These are phyloP conservation scores for Melospiza georgiana DNA, from an alignment of 2,113 vertebrate species.

Conservation along the genomic window DNA sequence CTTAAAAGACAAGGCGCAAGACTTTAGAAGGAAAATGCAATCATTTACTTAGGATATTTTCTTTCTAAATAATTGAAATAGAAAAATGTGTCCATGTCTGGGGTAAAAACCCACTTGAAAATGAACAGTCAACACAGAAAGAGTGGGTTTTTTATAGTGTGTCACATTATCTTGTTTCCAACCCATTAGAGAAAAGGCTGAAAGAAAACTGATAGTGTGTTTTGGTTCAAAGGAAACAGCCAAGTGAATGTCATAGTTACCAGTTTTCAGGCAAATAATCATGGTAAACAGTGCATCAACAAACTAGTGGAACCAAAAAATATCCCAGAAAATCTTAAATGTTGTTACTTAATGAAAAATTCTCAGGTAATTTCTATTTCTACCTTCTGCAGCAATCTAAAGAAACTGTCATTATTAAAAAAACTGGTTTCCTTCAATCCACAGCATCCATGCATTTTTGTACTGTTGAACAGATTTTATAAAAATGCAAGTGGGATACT, in stretches of 20 bases:
- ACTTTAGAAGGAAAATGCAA: neutral
- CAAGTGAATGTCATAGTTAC: neutral
- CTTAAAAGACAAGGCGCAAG: neutral
- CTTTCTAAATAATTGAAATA: neutral
- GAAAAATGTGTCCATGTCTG: neutral
- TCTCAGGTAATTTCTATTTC: neutral
- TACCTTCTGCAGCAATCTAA: neutral
- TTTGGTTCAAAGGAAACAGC: neutral
- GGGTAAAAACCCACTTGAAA: neutral
- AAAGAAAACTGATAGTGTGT: neutral
- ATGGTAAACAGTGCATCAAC: neutral
- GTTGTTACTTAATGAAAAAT: neutral
- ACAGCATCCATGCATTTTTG: neutral
- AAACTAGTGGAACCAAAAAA: neutral
- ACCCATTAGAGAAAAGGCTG: neutral
- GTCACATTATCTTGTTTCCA: neutral
- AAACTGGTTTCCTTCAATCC: neutral
- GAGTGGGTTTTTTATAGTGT: neutral
- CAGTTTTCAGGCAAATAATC: neutral
- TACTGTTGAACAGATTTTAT: neutral
- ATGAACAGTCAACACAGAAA: neutral
- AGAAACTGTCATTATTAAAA: neutral
- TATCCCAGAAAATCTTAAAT: neutral
- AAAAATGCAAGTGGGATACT: neutral
- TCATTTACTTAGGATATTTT: neutral